Percentiles rank a stretch among this genome's conserved stretches.
Conservation (phyloP, 2,888 invertebrate genomes). For the Euplexia lucipara region DNA sequence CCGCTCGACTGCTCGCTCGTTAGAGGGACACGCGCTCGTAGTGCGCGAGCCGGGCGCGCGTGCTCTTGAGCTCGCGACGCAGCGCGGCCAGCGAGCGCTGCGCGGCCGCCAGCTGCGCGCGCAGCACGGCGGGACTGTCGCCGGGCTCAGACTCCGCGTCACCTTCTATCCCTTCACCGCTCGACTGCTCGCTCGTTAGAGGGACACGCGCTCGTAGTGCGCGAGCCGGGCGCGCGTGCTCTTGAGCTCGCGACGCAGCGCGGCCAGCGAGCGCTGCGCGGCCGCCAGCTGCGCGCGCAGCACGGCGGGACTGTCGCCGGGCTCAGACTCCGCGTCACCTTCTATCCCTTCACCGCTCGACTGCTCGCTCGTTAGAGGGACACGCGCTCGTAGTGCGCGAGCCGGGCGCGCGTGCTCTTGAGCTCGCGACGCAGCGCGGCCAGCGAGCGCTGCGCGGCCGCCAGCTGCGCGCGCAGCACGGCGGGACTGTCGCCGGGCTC, state of each 20-base stretch:
- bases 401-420: conserved; percentile 82
- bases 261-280: conserved; percentile 92
- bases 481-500: conserved; percentile 56
- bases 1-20: background rate
- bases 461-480: conserved; percentile 61
- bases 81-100: conserved; percentile 90
- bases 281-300: conserved; percentile 64
- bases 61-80: conserved; percentile 73
- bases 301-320: conserved; percentile 60
- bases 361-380: no score
- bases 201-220: conserved; percentile 92
- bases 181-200: no score
- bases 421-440: conserved; percentile 90
- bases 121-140: no score
- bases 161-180: no score
- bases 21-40: no score
- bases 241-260: conserved; percentile 78
- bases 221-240: conserved; percentile 91
- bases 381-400: conserved; percentile 93
- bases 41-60: conserved; percentile 92
- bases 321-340: no score
- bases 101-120: no score
- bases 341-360: no score
- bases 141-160: no score
- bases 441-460: conserved; percentile 23